phyloP scores from a whole-genome alignment of 2,888 invertebrate species.

The Encarsia formosa region DNA sequence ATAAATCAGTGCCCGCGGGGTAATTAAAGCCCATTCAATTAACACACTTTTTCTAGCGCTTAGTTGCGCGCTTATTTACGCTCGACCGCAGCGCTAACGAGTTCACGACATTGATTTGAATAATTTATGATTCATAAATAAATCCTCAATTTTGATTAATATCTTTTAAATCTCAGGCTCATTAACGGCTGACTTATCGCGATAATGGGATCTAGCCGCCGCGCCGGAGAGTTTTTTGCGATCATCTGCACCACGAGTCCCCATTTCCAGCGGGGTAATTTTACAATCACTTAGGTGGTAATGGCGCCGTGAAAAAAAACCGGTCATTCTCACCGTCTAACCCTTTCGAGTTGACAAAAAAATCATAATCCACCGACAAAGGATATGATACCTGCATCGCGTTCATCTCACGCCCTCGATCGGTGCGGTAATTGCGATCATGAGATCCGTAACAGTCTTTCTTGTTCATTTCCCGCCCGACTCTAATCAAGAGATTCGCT shows the following conservation, averaged over 20 bases:
- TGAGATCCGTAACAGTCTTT: slow-evolving; percentile 24
- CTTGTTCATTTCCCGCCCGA: slow-evolving; percentile 17
- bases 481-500: slow-evolving; percentile 23
- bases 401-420: slow-evolving; percentile 36
- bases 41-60: neutral
- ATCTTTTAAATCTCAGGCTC: too few species aligned
- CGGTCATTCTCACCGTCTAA: neutral
- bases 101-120: neutral
- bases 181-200: neutral
- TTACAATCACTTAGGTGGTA: neutral
- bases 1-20: neutral
- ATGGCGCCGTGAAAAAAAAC: too few species aligned
- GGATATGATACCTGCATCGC: slow-evolving; percentile 33
- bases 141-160: too few species aligned
- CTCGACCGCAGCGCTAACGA: neutral
- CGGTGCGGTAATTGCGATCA: slow-evolving; percentile 28
- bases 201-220: neutral
- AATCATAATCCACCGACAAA: slow-evolving; percentile 35
- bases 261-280: neutral
- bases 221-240: too few species aligned
- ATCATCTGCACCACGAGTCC: neutral
- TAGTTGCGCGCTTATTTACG: too few species aligned
- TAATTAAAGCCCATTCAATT: neutral
- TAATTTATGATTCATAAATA: neutral
- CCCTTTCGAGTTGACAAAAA: neutral